Evolutionary conservation across 2,113 vertebrate species (phyloP).

Genomic region (human): DNA sequence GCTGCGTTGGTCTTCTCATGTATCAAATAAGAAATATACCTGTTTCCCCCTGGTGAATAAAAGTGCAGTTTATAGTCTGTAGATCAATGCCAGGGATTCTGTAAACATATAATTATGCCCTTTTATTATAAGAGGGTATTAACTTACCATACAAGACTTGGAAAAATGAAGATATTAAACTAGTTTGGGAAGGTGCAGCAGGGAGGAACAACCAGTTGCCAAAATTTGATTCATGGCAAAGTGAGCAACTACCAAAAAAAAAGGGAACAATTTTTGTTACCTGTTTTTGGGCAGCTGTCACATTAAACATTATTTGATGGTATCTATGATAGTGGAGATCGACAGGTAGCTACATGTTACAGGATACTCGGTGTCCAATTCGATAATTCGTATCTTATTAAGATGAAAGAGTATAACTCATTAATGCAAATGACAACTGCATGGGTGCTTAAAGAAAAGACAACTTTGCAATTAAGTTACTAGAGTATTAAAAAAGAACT

Average conservation of each 20-base stretch:
- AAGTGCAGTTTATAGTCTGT: not conserved
- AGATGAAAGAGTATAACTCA: constrained; percentile 47
- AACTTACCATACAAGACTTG: not conserved
- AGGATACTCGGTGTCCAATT: not conserved
- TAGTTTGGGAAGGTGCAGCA: no score
- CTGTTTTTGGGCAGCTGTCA: not conserved
- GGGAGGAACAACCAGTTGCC: not conserved
- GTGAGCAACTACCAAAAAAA: not conserved
- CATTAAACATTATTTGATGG: constrained; percentile 7
- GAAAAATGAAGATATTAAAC: not conserved
- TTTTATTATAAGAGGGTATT: not conserved
- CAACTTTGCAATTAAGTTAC: constrained; percentile 52
- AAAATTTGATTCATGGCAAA: not conserved
- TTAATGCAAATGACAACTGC: constrained; percentile 51
- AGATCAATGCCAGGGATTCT: not conserved
- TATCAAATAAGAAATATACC: not conserved
- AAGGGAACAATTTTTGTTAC: not conserved
- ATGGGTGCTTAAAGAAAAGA: constrained; percentile 48
- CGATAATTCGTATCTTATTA: constrained; percentile 51
- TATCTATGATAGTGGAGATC: not conserved
- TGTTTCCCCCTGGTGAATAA: not conserved
- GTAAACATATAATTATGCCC: not conserved
- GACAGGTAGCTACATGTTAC: not conserved
- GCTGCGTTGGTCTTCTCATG: not conserved
- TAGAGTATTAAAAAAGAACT: constrained; percentile 6